Evolutionary conservation across 2,888 invertebrate species (phyloP).

Genomic region (Eulithis testata): DNA sequence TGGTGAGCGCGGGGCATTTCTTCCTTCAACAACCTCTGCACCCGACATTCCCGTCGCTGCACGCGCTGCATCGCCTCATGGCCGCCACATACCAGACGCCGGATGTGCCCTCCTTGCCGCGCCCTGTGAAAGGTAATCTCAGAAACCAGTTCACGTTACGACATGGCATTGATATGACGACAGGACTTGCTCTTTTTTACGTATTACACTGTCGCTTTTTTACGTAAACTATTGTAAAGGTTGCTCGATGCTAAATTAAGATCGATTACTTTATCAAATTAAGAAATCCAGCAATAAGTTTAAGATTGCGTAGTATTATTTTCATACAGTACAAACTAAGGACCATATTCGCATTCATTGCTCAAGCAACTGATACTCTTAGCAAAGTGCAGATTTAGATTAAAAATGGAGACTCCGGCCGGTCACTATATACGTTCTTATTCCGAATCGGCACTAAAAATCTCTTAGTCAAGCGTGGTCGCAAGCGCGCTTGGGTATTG

Average conservation of each 20-base stretch:
- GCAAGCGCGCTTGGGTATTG: no score
- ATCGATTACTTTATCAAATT: background rate
- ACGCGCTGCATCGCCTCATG: conserved; percentile 92
- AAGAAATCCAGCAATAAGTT: background rate
- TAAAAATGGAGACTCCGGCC: no score
- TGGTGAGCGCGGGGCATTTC: conserved; percentile 94
- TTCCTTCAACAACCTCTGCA: conserved; percentile 98
- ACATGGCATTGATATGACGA: conserved; percentile 38
- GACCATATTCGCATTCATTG: no score
- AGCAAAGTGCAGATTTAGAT: no score
- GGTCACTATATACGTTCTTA: no score
- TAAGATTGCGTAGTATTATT: no score
- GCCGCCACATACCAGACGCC: conserved; percentile 91
- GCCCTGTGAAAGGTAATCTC: conserved; percentile 89
- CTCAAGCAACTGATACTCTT: no score
- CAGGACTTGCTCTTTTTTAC: conserved; percentile 36
- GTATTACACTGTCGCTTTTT: conserved; percentile 18
- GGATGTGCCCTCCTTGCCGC: conserved; percentile 92
- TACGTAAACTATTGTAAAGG: conserved; percentile 8
- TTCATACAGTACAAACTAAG: no score
- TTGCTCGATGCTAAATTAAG: background rate
- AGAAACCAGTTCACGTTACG: conserved; percentile 39
- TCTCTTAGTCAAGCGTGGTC: no score
- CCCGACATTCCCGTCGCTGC: conserved; percentile 94
- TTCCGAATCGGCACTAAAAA: no score